Conservation (phyloP, 2,797 vertebrate genomes). For the Clarias platycephalus region DNA sequence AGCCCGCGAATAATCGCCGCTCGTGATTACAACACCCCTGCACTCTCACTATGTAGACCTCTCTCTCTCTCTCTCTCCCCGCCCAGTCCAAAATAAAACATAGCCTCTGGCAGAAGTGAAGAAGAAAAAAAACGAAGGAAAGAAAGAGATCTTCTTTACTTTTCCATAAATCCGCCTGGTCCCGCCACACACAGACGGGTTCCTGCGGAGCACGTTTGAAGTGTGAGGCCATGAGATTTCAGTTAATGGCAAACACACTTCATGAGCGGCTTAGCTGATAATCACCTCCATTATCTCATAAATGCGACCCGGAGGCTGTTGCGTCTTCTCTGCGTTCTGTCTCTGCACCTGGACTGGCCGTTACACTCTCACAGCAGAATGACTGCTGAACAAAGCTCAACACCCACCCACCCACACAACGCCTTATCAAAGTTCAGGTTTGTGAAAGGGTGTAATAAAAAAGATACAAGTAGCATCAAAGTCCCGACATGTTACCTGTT, state of each 20-base stretch:
- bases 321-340: conserved; percentile 44
- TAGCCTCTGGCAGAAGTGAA: conserved; percentile 35
- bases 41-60: conserved; percentile 63
- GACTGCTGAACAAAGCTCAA: neutral
- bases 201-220: conserved; percentile 67
- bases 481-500: neutral
- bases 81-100: conserved; percentile 49
- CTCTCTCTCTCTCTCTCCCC: conserved; percentile 37
- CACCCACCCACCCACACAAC: conserved; percentile 7
- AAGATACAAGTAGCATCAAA: neutral
- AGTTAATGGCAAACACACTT: conserved; percentile 73
- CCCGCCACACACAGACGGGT: conserved; percentile 56
- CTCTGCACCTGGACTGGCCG: conserved; percentile 65
- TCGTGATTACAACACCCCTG: conserved; percentile 74
- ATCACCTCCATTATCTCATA: conserved; percentile 66
- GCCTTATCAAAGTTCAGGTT: neutral
- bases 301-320: conserved; percentile 49
- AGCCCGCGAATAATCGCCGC: conserved; percentile 74
- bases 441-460: neutral
- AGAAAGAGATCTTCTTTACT: conserved; percentile 36
- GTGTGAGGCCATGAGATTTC: conserved; percentile 71
- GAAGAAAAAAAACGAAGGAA: conserved; percentile 4
- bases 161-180: conserved; percentile 44
- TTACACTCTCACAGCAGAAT: neutral
- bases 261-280: conserved; percentile 72